phyloP scores from a whole-genome alignment of 1,140 invertebrate genomes.

The Drosophila serrata region DNA sequence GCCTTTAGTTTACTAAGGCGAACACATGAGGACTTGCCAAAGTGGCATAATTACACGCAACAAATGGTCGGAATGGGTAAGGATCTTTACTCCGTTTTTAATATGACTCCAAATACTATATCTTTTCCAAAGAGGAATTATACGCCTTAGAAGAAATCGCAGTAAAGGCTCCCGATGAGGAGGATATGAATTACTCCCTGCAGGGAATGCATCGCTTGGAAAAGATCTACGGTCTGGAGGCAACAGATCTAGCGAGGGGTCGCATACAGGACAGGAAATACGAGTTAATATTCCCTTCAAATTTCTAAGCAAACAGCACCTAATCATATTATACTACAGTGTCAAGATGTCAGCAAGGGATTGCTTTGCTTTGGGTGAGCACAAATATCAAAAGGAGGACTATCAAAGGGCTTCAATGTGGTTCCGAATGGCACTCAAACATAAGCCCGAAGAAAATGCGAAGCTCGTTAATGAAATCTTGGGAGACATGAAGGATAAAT shows the following conservation, averaged over 20 bases:
- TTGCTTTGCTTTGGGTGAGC: conserved; percentile 31
- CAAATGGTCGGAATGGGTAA: conserved; percentile 28
- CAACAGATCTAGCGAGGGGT: conserved; percentile 28
- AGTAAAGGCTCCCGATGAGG: conserved; percentile 1
- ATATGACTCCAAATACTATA: background rate
- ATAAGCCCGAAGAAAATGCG: conserved; percentile 2
- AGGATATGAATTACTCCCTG: conserved; percentile 21
- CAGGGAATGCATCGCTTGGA: conserved; percentile 15
- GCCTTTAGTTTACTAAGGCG: conserved; percentile 46
- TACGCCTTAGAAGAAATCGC: conserved; percentile 20
- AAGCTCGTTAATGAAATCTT: conserved; percentile 8
- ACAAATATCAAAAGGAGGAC: conserved; percentile 31
- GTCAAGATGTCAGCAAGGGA: conserved; percentile 30
- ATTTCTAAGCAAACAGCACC: background rate
- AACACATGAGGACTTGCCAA: conserved; percentile 58
- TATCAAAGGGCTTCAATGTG: conserved; percentile 38
- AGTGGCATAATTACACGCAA: conserved; percentile 48
- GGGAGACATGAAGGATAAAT: background rate
- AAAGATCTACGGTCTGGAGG: conserved; percentile 20
- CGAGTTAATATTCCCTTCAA: background rate
- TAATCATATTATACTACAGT: background rate
- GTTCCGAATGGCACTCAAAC: conserved; percentile 41
- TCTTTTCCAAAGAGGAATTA: conserved; percentile 13
- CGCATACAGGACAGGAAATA: conserved; percentile 9
- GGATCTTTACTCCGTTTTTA: background rate